A percentile compares a stretch with the other conserved stretches of the same genome.
These are phyloP conservation scores for Diplodus sargus DNA, from an alignment of 2,797 vertebrate species.

Conservation along the genomic window DNA sequence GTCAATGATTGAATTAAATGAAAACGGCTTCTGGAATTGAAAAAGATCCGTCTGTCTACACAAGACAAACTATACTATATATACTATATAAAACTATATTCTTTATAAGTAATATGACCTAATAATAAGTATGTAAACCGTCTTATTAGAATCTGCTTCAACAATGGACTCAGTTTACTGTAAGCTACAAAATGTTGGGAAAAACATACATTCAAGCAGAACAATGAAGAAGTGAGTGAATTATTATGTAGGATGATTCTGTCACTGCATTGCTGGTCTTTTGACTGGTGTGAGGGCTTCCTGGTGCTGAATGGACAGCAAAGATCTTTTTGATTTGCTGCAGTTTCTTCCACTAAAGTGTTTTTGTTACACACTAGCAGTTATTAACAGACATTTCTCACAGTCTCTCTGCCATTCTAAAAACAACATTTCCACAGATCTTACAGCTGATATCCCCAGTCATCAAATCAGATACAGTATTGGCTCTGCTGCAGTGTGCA, in stretches of 20 bases:
- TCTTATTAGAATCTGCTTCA: neutral
- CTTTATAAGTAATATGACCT: neutral
- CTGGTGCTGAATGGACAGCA: constrained; percentile 45
- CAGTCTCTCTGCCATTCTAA: neutral
- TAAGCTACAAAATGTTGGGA: neutral
- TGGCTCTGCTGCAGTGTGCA: neutral
- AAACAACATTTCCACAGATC: neutral
- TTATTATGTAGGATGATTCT: neutral
- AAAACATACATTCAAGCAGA: neutral
- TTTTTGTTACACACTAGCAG: neutral
- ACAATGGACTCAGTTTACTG: neutral
- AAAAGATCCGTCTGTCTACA: neutral
- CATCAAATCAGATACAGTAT: constrained; percentile 7
- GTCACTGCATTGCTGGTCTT: neutral
- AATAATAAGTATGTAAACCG: neutral
- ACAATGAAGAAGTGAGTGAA: neutral
- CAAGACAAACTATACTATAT: no score
- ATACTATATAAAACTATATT: neutral
- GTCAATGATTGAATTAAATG: neutral
- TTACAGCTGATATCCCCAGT: neutral
- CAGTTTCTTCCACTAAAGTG: neutral
- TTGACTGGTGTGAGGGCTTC: neutral
- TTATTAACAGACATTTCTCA: constrained; percentile 2
- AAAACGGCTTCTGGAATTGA: neutral
- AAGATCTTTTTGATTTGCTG: neutral